A percentile compares a stretch with the other conserved stretches of the same genome.
These are phyloP conservation scores for Gopherus evgoodei DNA, from an alignment of 2,113 vertebrate species.

Conservation along the genomic window DNA sequence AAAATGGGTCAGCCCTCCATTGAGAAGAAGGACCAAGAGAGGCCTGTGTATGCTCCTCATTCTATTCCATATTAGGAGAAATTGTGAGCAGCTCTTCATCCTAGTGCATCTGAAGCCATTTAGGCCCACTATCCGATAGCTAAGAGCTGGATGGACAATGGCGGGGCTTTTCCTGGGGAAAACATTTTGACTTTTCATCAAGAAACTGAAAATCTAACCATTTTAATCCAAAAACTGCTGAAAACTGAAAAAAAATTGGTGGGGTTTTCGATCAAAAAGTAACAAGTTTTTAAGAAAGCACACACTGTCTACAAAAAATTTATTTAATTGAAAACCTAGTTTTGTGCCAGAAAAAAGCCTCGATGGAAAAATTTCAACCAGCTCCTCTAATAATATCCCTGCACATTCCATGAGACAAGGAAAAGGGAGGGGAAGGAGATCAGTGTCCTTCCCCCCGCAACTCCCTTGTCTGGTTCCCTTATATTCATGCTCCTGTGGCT, in stretches of 20 bases:
- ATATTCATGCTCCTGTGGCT: background rate
- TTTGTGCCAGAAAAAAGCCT: background rate
- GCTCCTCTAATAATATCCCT: background rate
- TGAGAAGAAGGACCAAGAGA: background rate
- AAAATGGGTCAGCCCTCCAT: background rate
- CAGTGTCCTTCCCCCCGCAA: background rate
- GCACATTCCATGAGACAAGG: background rate
- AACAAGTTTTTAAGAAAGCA: background rate
- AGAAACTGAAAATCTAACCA: background rate
- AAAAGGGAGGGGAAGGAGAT: background rate
- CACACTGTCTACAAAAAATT: background rate
- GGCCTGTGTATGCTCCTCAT: background rate
- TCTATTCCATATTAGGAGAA: background rate
- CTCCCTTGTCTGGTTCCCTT: background rate
- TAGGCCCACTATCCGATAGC: background rate
- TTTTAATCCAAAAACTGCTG: background rate
- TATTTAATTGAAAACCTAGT: background rate
- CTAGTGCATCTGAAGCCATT: background rate
- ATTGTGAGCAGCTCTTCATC: background rate
- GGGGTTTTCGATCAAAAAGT: too few species aligned
- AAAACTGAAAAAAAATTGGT: too few species aligned
- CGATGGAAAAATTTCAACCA: background rate
- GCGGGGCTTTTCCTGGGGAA: too few species aligned
- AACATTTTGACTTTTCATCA: background rate
- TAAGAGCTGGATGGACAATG: background rate